These are phyloP conservation scores for Arvicanthis niloticus DNA, from an alignment of 2,113 vertebrate species.

Conservation along the genomic window DNA sequence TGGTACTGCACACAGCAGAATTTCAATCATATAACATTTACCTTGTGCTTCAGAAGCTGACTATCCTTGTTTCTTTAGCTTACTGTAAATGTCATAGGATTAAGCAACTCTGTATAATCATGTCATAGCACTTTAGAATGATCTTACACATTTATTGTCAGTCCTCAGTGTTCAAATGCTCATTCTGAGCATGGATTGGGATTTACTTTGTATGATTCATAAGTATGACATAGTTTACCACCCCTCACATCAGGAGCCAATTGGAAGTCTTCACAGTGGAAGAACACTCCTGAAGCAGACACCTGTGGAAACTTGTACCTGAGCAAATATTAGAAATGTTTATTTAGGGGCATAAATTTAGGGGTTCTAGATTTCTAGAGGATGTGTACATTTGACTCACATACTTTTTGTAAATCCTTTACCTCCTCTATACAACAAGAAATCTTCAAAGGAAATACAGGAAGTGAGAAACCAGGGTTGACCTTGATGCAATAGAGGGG, in stretches of 20 bases:
- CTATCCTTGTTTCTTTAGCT: slow-evolving; percentile 51
- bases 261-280: too few species aligned
- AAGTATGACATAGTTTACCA: background rate
- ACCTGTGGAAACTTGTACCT: background rate
- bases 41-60: background rate
- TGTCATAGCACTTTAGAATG: slow-evolving; percentile 28
- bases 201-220: slow-evolving; percentile 16
- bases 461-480: background rate
- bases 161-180: background rate
- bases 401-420: background rate
- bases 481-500: fast-evolving
- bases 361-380: background rate
- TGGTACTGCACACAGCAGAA: background rate
- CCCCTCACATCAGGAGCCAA: background rate
- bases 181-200: background rate
- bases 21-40: slow-evolving; percentile 47
- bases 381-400: background rate
- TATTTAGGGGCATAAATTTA: background rate
- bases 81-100: slow-evolving; percentile 66
- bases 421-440: background rate
- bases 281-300: background rate
- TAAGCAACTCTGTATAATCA: slow-evolving; percentile 52
- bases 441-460: background rate
- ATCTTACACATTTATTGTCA: background rate
- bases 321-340: background rate